Conservation (phyloP, 2,888 invertebrate genomes). For the Balanococcus diminutus region DNA sequence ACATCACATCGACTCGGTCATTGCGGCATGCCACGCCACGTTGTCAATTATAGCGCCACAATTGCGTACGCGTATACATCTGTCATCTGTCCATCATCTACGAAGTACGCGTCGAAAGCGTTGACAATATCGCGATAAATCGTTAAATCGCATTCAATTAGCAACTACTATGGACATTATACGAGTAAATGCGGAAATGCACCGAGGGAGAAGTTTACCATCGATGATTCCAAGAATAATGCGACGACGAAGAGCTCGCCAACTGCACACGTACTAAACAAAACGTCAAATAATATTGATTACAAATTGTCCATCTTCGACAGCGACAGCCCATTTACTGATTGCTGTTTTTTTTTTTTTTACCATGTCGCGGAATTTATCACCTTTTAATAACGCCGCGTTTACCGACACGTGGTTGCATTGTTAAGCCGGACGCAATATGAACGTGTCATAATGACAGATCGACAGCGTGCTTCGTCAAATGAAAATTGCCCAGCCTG, state of each 20-base stretch:
- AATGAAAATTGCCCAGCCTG: background rate
- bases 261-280: background rate
- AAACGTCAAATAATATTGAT: constrained; percentile 27
- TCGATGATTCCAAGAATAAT: background rate
- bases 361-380: constrained; percentile 19
- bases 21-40: background rate
- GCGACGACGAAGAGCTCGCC: background rate
- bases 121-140: background rate
- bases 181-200: background rate
- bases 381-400: constrained; percentile 21
- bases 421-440: constrained; percentile 13
- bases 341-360: background rate
- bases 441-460: constrained; percentile 42
- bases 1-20: background rate
- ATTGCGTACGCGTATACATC: background rate
- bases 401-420: constrained; percentile 12
- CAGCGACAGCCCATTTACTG: background rate
- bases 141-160: background rate
- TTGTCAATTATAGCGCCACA: background rate
- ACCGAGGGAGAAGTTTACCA: background rate
- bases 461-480: constrained; percentile 30
- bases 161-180: background rate
- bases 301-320: constrained; percentile 20
- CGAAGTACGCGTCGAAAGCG: background rate
- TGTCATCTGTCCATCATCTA: background rate